These are phyloP conservation scores for Diachrysia chrysitis DNA, from an alignment of 2,888 invertebrate genomes.

Conservation along the genomic window DNA sequence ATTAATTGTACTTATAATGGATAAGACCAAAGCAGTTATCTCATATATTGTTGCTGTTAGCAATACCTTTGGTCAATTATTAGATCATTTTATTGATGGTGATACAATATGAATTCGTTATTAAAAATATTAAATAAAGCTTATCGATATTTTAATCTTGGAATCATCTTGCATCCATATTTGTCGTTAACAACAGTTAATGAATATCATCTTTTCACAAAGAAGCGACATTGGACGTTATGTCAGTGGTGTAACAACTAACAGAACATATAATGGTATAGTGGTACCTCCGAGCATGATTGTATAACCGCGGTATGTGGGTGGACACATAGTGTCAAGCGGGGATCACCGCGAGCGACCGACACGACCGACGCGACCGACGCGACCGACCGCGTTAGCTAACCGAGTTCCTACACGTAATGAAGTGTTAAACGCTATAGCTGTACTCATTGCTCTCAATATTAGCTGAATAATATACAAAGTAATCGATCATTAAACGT, in stretches of 20 bases:
- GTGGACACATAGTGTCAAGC: conserved; percentile 28
- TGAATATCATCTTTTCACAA: conserved; percentile 19
- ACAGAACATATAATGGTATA: conserved; percentile 11
- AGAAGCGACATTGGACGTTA: conserved; percentile 13
- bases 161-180: conserved; percentile 54
- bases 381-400: conserved; percentile 42
- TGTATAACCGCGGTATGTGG: conserved; percentile 45
- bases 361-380: conserved; percentile 11
- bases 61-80: conserved; percentile 89
- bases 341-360: conserved; percentile 8
- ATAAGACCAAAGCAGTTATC: conserved; percentile 85
- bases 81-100: conserved; percentile 83
- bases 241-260: conserved; percentile 14
- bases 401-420: conserved; percentile 78
- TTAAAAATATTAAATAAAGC: conserved; percentile 75
- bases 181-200: conserved; percentile 44
- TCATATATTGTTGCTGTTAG: conserved; percentile 83
- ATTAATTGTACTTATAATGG: conserved; percentile 81
- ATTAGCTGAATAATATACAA: conserved; percentile 71
- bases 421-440: conserved; percentile 67
- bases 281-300: conserved; percentile 20
- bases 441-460: conserved; percentile 70
- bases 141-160: conserved; percentile 77
- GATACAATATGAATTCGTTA: conserved; percentile 79
- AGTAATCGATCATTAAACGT: conserved; percentile 78